Conservation (phyloP, 2,888 invertebrate genomes). For the Choreutis nemorana region DNA sequence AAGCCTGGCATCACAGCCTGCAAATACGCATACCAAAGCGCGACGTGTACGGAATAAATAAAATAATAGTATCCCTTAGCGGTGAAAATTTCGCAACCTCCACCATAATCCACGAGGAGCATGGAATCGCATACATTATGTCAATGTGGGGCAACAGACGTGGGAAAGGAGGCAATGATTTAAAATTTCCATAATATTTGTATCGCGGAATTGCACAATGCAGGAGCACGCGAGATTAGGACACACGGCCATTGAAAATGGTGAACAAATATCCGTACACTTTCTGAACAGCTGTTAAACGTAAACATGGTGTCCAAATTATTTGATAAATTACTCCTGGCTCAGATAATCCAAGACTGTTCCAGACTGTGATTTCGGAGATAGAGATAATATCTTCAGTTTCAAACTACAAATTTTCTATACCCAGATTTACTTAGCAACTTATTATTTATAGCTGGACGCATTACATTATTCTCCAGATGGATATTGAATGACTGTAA, state of each 20-base stretch:
- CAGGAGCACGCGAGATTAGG: slow-evolving; percentile 16
- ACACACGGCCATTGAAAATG: slow-evolving; percentile 1
- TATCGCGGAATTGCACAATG: slow-evolving; percentile 38
- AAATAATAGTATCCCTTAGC: slow-evolving; percentile 21
- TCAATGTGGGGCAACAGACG: slow-evolving; percentile 39
- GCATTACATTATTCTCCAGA: no score
- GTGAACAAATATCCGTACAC: neutral
- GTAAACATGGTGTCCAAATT: no score
- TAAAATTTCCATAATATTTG: slow-evolving; percentile 54
- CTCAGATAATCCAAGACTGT: no score
- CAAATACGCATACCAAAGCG: slow-evolving; percentile 16
- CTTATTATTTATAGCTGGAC: no score
- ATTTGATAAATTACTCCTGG: no score
- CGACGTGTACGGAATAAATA: slow-evolving; percentile 35
- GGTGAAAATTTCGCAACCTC: slow-evolving; percentile 12
- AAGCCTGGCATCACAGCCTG: no score
- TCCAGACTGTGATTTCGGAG: no score
- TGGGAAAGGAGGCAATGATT: slow-evolving; percentile 42
- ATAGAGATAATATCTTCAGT: no score
- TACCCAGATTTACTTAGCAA: no score
- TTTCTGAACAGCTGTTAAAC: no score
- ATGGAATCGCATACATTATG: slow-evolving; percentile 39
- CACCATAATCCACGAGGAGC: slow-evolving; percentile 28
- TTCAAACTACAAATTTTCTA: no score
- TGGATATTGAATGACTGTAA: no score